A percentile compares a stretch with the other conserved stretches of the same genome.
Evolutionary conservation across 2,888 invertebrate species (phyloP).

Genomic region (Epistrophe grossulariae): DNA sequence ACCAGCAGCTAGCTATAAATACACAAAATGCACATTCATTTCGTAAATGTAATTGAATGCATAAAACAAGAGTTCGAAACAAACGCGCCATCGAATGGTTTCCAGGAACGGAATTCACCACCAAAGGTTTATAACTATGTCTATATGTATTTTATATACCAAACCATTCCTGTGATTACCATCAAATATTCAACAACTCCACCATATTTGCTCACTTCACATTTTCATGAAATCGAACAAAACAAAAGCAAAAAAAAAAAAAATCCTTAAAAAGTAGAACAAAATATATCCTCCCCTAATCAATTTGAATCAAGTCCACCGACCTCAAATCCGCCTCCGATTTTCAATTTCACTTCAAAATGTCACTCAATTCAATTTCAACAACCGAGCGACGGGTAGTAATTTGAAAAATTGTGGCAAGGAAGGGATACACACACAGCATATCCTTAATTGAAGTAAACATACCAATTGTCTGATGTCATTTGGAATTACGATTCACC

Average conservation of each 20-base stretch:
- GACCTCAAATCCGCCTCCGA: slow-evolving; percentile 49
- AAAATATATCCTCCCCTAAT: slow-evolving; percentile 22
- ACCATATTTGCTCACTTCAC: slow-evolving; percentile 29
- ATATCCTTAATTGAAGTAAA: slow-evolving; percentile 73
- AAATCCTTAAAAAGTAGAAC: slow-evolving; percentile 20
- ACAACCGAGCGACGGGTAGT: background rate
- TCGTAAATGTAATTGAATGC: slow-evolving; percentile 47
- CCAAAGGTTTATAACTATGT: too few relatives aligned
- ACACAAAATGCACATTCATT: slow-evolving; percentile 46
- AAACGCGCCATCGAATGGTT: background rate
- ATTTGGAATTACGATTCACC: slow-evolving; percentile 51
- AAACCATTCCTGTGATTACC: slow-evolving; percentile 39
- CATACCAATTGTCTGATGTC: slow-evolving; percentile 65
- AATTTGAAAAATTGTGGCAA: slow-evolving; percentile 21
- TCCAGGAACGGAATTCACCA: background rate
- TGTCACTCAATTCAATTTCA: slow-evolving; percentile 53
- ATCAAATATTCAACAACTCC: slow-evolving; percentile 44
- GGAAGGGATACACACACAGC: background rate
- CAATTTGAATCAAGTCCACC: slow-evolving; percentile 41
- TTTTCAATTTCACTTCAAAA: slow-evolving; percentile 61
- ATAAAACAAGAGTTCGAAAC: slow-evolving; percentile 33
- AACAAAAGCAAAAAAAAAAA: background rate
- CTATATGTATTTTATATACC: background rate
- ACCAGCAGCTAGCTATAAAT: background rate
- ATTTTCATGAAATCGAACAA: background rate